A percentile compares a stretch with the other conserved stretches of the same genome.
These are phyloP conservation scores for Aegithalos caudatus DNA, from an alignment of 2,113 vertebrate species.

Conservation along the genomic window DNA sequence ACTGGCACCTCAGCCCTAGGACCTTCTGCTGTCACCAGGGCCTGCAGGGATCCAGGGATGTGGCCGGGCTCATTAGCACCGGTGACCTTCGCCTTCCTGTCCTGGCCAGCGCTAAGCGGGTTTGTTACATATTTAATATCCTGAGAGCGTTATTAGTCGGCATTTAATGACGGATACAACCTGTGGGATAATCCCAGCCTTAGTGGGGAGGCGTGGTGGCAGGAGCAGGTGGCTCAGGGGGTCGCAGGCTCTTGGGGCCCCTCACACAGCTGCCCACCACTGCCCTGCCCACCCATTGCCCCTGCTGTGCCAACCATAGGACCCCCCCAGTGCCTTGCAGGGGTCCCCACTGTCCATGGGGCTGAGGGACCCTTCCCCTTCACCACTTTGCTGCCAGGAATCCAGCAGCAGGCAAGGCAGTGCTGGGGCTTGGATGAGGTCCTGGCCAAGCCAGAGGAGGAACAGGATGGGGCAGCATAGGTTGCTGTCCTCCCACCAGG, in stretches of 20 bases:
- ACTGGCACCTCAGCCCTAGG: fast-evolving
- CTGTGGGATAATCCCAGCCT: constrained; percentile 55
- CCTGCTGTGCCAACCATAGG: background rate
- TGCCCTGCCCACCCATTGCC: background rate
- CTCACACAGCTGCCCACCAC: background rate
- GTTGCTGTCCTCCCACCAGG: constrained; percentile 14
- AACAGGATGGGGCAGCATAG: background rate
- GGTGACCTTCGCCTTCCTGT: constrained; percentile 29
- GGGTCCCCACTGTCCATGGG: background rate
- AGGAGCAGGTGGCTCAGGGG: background rate
- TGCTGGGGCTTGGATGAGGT: constrained; percentile 74
- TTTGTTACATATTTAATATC: constrained; percentile 67
- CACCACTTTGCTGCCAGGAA: fast-evolving
- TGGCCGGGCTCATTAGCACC: background rate
- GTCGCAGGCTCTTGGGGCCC: fast-evolving
- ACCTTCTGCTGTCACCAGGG: background rate
- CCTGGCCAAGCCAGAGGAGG: constrained; percentile 59
- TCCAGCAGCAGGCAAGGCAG: background rate
- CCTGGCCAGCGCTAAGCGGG: constrained; percentile 44
- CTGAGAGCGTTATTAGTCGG: constrained; percentile 59
- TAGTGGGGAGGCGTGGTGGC: background rate
- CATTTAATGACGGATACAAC: constrained; percentile 57
- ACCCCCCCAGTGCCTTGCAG: fast-evolving
- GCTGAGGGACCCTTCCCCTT: background rate
- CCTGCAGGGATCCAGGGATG: background rate